phyloP scores from a whole-genome alignment of 2,113 vertebrate species.

The Notothenia rossii region DNA sequence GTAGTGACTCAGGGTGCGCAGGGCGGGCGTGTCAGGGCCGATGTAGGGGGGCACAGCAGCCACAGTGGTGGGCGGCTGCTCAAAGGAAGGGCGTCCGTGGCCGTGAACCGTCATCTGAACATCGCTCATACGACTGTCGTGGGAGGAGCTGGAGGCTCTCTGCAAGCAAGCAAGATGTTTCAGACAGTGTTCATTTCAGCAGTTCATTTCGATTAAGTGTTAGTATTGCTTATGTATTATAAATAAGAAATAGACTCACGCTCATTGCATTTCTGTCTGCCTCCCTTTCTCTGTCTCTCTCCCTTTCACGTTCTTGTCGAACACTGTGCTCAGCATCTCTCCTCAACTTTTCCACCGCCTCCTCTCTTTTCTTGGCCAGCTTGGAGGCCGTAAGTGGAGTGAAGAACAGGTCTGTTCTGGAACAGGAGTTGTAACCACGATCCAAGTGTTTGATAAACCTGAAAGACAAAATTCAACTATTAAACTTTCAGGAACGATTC shows the following conservation, averaged over 20 bases:
- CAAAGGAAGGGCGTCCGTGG: slow-evolving; percentile 91
- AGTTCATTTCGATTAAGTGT: too few relatives aligned
- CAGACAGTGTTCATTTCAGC: not conserved
- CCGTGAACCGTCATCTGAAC: slow-evolving; percentile 86
- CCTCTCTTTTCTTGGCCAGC: slow-evolving; percentile 97
- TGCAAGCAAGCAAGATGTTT: slow-evolving; percentile 44
- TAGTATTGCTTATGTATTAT: too few relatives aligned
- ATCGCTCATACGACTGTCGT: slow-evolving; percentile 92
- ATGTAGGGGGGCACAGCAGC: slow-evolving; percentile 97
- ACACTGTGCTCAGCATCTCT: slow-evolving; percentile 93
- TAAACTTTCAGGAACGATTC: not conserved
- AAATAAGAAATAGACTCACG: slow-evolving; percentile 77
- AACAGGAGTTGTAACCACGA: slow-evolving; percentile 96
- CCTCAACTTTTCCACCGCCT: slow-evolving; percentile 91
- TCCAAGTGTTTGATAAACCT: slow-evolving; percentile 98
- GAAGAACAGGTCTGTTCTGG: slow-evolving; percentile 94
- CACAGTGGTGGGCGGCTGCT: slow-evolving; percentile 93
- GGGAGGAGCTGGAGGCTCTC: slow-evolving; percentile 94
- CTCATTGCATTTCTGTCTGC: slow-evolving; percentile 90
- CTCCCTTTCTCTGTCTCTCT: slow-evolving; percentile 93
- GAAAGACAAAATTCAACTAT: slow-evolving; percentile 25
- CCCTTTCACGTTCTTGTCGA: slow-evolving; percentile 92
- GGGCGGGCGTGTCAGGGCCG: slow-evolving; percentile 93
- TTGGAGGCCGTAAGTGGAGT: slow-evolving; percentile 95
- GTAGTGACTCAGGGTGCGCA: slow-evolving; percentile 98